Conservation (phyloP, 2,888 invertebrate genomes). For the Dusona sp. region DNA sequence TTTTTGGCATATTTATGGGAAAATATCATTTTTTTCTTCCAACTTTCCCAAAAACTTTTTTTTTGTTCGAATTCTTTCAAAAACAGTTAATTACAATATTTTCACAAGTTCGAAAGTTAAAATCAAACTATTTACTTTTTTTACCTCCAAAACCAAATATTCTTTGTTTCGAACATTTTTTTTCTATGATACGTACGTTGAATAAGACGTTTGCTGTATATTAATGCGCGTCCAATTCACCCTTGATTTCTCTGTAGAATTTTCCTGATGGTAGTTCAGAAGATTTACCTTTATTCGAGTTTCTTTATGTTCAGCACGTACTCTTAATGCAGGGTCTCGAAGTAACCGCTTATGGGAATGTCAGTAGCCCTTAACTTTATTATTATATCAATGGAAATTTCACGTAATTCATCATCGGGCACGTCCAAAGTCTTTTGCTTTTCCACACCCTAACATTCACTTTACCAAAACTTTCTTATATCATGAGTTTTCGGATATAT, state of each 20-base stretch:
- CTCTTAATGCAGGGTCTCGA: background rate
- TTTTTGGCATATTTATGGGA: background rate
- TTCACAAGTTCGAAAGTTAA: background rate
- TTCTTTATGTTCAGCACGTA: background rate
- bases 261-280: background rate
- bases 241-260: background rate
- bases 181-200: background rate
- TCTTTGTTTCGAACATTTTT: background rate
- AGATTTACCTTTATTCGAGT: background rate
- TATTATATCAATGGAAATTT: slow-evolving; percentile 15
- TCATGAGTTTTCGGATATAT: slow-evolving; percentile 3
- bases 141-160: background rate
- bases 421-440: slow-evolving; percentile 28
- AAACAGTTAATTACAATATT: background rate
- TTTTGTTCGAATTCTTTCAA: background rate
- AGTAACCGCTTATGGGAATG: background rate
- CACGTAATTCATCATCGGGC: slow-evolving; percentile 48
- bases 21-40: background rate
- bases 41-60: background rate
- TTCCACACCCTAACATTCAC: slow-evolving; percentile 19
- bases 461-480: slow-evolving; percentile 31
- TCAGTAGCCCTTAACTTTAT: background rate
- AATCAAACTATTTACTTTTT: background rate
- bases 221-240: background rate
- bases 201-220: background rate